phyloP scores from a whole-genome alignment of 2,797 vertebrate species.

The Meriones psammophilus region DNA sequence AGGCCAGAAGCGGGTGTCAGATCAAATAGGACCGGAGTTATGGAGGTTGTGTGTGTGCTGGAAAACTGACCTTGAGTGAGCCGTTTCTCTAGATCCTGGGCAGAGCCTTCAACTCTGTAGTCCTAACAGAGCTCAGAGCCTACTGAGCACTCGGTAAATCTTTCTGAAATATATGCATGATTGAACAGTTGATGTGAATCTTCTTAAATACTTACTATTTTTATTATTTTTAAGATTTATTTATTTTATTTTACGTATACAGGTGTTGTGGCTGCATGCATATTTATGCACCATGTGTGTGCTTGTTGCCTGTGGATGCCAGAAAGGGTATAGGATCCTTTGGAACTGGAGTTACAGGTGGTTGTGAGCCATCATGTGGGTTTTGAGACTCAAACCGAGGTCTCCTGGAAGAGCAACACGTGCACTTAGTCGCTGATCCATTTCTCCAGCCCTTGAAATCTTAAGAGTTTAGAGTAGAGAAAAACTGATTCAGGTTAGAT shows the following conservation, averaged over 20 bases:
- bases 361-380: background rate
- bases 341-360: background rate
- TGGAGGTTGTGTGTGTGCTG: background rate
- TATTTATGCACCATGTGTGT: background rate
- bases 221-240: background rate
- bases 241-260: background rate
- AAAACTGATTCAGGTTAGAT: slow-evolving; percentile 14
- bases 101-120: background rate
- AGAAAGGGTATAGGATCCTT: background rate
- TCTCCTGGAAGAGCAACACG: background rate
- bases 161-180: background rate
- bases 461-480: slow-evolving; percentile 26
- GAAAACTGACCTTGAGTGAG: background rate
- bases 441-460: background rate
- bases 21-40: background rate
- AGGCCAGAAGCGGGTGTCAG: background rate
- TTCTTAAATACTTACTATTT: background rate
- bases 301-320: background rate
- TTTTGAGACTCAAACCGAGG: background rate
- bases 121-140: background rate
- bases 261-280: background rate
- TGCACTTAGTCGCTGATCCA: background rate
- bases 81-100: background rate
- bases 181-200: slow-evolving; percentile 15
- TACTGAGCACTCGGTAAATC: background rate